phyloP scores from a whole-genome alignment of 2,797 vertebrate genomes.

The Oreortyx pictus region DNA sequence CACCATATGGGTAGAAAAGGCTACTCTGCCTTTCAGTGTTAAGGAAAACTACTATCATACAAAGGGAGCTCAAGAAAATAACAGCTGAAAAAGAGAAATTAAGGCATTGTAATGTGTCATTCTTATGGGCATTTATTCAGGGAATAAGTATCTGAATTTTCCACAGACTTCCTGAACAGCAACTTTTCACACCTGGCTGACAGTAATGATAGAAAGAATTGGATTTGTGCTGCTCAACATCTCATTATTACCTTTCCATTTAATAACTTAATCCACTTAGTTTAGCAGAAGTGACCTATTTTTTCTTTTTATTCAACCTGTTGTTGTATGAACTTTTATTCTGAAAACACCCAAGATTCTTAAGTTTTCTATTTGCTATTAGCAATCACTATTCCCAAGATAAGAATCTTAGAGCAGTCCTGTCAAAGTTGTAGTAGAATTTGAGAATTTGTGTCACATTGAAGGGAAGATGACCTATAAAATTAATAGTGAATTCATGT shows the following conservation, averaged over 20 bases:
- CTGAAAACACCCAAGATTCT: not conserved
- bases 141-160: rapidly evolving
- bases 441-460: not conserved
- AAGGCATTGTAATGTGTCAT: not conserved
- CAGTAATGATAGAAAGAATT: not conserved
- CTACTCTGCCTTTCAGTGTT: rapidly evolving
- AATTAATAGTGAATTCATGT: not conserved
- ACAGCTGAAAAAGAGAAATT: not conserved
- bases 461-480: not conserved
- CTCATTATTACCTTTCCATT: not conserved
- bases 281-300: not conserved
- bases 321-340: not conserved
- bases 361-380: not conserved
- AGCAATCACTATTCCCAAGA: not conserved
- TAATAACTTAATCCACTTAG: not conserved
- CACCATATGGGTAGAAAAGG: not conserved
- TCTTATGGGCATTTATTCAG: rapidly evolving
- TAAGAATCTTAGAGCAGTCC: rapidly evolving
- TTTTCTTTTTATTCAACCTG: not conserved
- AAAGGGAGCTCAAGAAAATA: not conserved
- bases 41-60: not conserved
- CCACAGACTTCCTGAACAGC: rapidly evolving
- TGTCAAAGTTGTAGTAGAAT: not conserved
- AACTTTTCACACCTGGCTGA: not conserved
- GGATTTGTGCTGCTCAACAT: rapidly evolving